These are phyloP conservation scores for Oxyura jamaicensis DNA, from an alignment of 2,113 vertebrate species.

Conservation along the genomic window DNA sequence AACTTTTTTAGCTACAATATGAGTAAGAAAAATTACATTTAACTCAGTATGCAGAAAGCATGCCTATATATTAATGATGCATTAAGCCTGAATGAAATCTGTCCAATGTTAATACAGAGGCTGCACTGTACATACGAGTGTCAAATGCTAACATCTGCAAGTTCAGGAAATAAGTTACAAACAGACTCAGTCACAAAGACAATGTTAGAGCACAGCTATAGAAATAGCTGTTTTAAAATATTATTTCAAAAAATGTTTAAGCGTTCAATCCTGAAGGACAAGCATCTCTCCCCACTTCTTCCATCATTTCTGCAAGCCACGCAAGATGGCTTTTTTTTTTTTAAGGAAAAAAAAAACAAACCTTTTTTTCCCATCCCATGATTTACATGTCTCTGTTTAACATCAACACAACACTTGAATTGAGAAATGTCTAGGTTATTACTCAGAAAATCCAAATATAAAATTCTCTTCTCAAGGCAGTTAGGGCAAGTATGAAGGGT, in stretches of 20 bases:
- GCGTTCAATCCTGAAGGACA: not conserved
- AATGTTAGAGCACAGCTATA: not conserved
- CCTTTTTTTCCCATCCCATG: not conserved
- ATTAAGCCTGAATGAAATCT: not conserved
- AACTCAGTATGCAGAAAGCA: not conserved
- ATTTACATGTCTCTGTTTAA: not conserved
- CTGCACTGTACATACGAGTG: not conserved
- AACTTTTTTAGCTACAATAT: not conserved
- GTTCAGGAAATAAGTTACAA: conserved; percentile 1
- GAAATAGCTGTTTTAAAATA: not conserved
- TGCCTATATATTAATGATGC: not conserved
- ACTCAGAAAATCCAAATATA: not conserved
- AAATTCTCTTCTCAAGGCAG: not conserved
- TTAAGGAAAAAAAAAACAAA: not conserved
- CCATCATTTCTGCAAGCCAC: not conserved
- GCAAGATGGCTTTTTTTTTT: not conserved
- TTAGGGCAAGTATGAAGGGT: not conserved
- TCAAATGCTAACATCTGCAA: not conserved
- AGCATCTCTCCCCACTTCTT: not conserved
- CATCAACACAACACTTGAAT: not conserved
- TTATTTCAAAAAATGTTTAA: not conserved
- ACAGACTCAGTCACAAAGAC: not conserved
- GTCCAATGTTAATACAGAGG: not conserved
- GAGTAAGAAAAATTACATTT: not conserved
- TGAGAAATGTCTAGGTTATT: not conserved